A percentile compares a stretch with the other conserved stretches of the same genome.
phyloP scores from a whole-genome alignment of 1,140 invertebrate species.

The Yoshiicerus persimilis region DNA sequence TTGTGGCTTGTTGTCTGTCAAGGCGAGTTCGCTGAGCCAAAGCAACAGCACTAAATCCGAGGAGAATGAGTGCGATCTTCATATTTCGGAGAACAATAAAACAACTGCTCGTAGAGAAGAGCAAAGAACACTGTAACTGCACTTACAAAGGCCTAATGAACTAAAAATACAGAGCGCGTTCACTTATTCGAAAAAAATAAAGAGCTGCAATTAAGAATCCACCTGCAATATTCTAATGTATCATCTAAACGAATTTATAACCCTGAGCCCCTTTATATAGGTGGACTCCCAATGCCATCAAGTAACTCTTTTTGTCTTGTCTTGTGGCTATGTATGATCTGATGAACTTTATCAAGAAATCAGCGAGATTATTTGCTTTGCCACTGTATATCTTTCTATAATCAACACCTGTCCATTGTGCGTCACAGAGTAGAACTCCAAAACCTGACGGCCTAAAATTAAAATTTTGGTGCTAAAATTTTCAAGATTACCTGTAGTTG shows the following conservation, averaged over 20 bases:
- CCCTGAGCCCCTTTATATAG: conserved; percentile 29
- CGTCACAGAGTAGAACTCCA: too few species aligned
- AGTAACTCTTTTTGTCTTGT: neutral
- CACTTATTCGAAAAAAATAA: neutral
- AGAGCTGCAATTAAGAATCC: neutral
- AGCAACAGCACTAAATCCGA: conserved; percentile 10
- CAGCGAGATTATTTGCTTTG: neutral
- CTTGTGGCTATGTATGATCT: neutral
- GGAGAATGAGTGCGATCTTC: neutral
- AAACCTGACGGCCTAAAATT: too few species aligned
- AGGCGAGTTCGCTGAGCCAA: neutral
- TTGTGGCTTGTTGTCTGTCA: conserved; percentile 53
- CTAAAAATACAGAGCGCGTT: neutral
- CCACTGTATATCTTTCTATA: neutral
- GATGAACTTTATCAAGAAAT: conserved; percentile 7
- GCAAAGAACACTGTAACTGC: neutral
- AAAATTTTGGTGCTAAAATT: too few species aligned
- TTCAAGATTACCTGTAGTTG: too few species aligned
- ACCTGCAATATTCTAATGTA: neutral
- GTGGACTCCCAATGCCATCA: conserved; percentile 6
- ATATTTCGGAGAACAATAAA: too few species aligned
- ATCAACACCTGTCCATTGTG: too few species aligned
- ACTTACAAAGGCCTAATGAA: neutral
- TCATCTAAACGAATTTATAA: conserved; percentile 8
- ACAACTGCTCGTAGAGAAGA: neutral